A percentile compares a stretch with the other conserved stretches of the same genome.
These are phyloP conservation scores for Planococcus citri DNA, from an alignment of 1,140 invertebrate genomes.

Conservation along the genomic window DNA sequence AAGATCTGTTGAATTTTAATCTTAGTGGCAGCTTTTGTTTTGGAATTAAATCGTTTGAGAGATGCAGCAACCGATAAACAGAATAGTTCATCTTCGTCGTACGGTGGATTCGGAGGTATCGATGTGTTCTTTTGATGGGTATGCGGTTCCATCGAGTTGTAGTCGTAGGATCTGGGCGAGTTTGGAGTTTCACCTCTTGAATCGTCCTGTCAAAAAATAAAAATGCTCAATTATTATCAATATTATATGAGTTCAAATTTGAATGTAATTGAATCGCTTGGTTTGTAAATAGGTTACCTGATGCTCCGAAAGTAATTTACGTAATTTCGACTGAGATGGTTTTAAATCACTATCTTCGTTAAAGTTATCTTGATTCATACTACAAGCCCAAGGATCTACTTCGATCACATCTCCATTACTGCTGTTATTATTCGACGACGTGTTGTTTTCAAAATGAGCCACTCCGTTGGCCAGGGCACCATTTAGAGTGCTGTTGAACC, in stretches of 20 bases:
- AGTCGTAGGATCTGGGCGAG: background rate
- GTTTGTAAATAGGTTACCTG: background rate
- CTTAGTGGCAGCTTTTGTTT: constrained; percentile 4
- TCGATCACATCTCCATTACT: constrained; percentile 1
- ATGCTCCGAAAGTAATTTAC: constrained; percentile 7
- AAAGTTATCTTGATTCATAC: constrained; percentile 1
- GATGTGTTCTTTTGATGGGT: background rate
- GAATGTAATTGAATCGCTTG: too few species aligned
- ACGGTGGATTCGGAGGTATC: background rate
- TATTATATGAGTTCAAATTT: too few species aligned
- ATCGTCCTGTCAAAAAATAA: background rate
- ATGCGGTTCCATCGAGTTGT: background rate
- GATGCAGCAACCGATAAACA: constrained; percentile 2
- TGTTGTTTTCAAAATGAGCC: background rate
- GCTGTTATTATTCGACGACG: background rate
- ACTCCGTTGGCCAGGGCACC: background rate
- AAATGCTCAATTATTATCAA: too few species aligned
- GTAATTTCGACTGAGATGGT: constrained; percentile 11
- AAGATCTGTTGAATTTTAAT: constrained; percentile 11
- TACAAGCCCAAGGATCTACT: constrained; percentile 13
- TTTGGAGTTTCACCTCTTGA: constrained; percentile 4
- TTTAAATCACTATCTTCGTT: background rate
- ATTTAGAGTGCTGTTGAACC: background rate
- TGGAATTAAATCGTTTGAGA: background rate
- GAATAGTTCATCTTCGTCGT: constrained; percentile 14